Percentiles rank a stretch among this genome's conserved stretches.
phyloP scores from a whole-genome alignment of 2,888 invertebrate species.

The Perithous albicinctus region DNA sequence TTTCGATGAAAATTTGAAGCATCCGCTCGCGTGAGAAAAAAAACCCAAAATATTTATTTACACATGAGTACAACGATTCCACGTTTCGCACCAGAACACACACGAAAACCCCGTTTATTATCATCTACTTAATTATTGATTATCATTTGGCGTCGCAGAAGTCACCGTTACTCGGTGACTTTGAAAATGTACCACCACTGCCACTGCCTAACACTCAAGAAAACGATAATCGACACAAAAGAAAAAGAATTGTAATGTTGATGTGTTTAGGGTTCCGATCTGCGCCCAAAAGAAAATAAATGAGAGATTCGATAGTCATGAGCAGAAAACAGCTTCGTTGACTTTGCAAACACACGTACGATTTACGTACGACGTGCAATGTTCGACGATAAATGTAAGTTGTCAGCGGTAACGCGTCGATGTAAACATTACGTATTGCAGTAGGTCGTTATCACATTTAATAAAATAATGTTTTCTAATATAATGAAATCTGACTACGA shows the following conservation, averaged over 20 bases:
- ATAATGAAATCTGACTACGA: conserved; percentile 18
- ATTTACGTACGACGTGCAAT: not conserved
- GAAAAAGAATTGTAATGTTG: too few species aligned
- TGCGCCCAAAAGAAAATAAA: not conserved
- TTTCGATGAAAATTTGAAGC: not conserved
- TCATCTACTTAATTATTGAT: conserved; percentile 26
- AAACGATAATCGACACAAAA: conserved; percentile 15
- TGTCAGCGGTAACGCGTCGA: conserved; percentile 40
- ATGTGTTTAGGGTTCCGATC: too few species aligned
- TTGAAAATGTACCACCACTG: conserved; percentile 30
- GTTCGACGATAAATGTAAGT: conserved; percentile 20
- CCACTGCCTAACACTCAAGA: conserved; percentile 47
- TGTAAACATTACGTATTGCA: conserved; percentile 44
- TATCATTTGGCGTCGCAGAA: conserved; percentile 33
- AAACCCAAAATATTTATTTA: not conserved
- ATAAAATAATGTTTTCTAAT: conserved; percentile 64
- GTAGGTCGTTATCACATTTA: conserved; percentile 59
- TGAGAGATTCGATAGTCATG: conserved; percentile 14
- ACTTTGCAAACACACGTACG: not conserved
- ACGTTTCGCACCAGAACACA: not conserved
- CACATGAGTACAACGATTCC: not conserved
- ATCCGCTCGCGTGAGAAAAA: not conserved
- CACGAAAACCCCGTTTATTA: not conserved
- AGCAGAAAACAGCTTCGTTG: not conserved
- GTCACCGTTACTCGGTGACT: not conserved